phyloP scores from a whole-genome alignment of 2,797 vertebrate species.

The Typhlichthys eigenmanni region DNA sequence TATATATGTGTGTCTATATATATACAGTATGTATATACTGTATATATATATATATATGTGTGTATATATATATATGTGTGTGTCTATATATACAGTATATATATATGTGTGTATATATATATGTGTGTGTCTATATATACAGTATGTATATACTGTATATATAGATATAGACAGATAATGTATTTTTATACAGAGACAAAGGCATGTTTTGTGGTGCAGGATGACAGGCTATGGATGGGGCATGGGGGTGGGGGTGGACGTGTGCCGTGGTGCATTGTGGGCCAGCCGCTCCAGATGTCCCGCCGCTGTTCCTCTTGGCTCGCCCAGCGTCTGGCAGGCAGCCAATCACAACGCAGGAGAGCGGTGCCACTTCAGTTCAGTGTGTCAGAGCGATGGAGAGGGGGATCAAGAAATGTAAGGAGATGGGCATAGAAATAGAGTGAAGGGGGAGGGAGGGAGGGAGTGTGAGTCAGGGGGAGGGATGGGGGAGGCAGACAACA shows the following conservation, averaged over 20 bases:
- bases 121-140: no score
- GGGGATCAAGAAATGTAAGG: slow-evolving; percentile 2
- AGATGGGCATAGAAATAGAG: slow-evolving; percentile 3
- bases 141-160: no score
- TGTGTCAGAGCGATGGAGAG: slow-evolving; percentile 67
- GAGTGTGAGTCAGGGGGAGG: slow-evolving; percentile 1
- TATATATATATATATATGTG: no score
- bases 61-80: no score
- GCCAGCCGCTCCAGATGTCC: slow-evolving; percentile 69
- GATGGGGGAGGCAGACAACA: background rate
- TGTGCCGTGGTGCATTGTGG: slow-evolving; percentile 65
- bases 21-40: no score
- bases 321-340: slow-evolving; percentile 72
- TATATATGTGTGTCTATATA: no score
- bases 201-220: slow-evolving; percentile 6
- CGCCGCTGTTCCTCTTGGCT: slow-evolving; percentile 67
- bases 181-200: slow-evolving; percentile 4
- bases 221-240: background rate
- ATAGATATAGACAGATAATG: no score
- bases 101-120: no score
- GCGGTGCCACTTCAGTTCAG: slow-evolving; percentile 79
- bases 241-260: slow-evolving; percentile 23
- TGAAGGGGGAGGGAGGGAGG: slow-evolving; percentile 23
- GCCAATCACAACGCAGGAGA: slow-evolving; percentile 73
- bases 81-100: no score